Evolutionary conservation across 2,797 vertebrate genomes (phyloP).

Genomic region (Ctenopoma kingsleyae): DNA sequence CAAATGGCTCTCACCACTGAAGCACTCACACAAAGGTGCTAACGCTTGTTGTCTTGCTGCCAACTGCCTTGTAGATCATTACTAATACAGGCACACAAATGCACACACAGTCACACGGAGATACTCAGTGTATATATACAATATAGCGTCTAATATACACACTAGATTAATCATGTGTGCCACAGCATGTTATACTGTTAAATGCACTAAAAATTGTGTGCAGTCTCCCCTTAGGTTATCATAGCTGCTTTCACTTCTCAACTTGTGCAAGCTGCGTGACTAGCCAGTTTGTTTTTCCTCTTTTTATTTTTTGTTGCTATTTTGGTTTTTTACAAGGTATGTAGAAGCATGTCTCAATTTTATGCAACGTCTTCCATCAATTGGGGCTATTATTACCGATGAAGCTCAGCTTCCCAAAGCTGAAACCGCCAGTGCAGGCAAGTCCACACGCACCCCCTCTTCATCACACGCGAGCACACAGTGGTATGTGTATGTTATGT

Average conservation of each 20-base stretch:
- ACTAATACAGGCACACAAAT: slow-evolving; percentile 46
- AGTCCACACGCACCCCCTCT: slow-evolving; percentile 76
- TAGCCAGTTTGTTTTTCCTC: slow-evolving; percentile 73
- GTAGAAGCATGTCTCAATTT: slow-evolving; percentile 80
- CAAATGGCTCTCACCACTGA: slow-evolving; percentile 59
- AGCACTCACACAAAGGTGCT: slow-evolving; percentile 56
- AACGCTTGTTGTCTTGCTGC: slow-evolving; percentile 42
- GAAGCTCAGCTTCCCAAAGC: slow-evolving; percentile 72
- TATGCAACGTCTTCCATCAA: slow-evolving; percentile 76
- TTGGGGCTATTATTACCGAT: slow-evolving; percentile 74
- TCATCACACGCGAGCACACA: neutral
- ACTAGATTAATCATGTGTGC: slow-evolving; percentile 39
- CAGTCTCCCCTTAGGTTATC: slow-evolving; percentile 54
- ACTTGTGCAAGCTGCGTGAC: slow-evolving; percentile 80
- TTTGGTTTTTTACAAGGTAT: slow-evolving; percentile 82
- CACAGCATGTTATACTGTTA: slow-evolving; percentile 26
- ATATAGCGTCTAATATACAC: slow-evolving; percentile 35
- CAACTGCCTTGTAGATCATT: slow-evolving; percentile 56
- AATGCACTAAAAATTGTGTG: slow-evolving; percentile 30
- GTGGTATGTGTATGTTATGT: slow-evolving; percentile 56
- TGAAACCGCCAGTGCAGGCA: slow-evolving; percentile 59
- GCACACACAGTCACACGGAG: slow-evolving; percentile 22
- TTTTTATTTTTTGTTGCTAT: slow-evolving; percentile 53
- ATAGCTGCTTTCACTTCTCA: slow-evolving; percentile 63
- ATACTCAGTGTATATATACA: slow-evolving; percentile 1